A percentile compares a stretch with the other conserved stretches of the same genome.
Conservation (phyloP, 2,888 invertebrate genomes). For the Tryphoninae sp. region DNA sequence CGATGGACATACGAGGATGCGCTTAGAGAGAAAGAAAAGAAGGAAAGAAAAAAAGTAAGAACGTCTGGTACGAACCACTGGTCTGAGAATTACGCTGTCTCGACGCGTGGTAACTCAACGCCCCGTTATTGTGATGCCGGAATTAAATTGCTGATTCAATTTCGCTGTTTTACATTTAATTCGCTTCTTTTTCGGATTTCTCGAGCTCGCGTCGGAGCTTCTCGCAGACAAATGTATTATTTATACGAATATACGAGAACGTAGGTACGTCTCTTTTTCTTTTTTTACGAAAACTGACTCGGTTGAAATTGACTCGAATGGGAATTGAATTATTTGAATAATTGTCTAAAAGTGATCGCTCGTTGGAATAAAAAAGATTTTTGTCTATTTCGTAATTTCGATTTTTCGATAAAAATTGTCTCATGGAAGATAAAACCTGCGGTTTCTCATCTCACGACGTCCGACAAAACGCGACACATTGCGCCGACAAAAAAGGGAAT, state of each 20-base stretch:
- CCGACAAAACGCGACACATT: slow-evolving; percentile 20
- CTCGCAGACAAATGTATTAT: background rate
- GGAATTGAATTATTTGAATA: no score
- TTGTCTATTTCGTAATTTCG: background rate
- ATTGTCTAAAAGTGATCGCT: no score
- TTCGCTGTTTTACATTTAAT: slow-evolving; percentile 21
- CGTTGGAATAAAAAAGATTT: no score
- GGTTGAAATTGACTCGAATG: no score
- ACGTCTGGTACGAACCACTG: slow-evolving; percentile 66
- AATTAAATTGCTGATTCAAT: slow-evolving; percentile 37
- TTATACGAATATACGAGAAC: background rate
- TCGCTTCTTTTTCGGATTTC: background rate
- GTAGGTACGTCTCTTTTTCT: background rate
- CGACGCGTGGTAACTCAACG: slow-evolving; percentile 47
- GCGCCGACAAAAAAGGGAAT: slow-evolving; percentile 26
- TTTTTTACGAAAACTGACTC: background rate
- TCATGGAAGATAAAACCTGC: background rate
- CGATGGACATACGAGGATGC: slow-evolving; percentile 57
- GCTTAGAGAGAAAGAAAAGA: slow-evolving; percentile 37
- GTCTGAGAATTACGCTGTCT: slow-evolving; percentile 55
- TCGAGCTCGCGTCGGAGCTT: background rate
- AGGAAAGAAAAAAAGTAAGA: slow-evolving; percentile 55
- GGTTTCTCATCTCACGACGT: background rate
- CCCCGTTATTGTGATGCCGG: slow-evolving; percentile 47
- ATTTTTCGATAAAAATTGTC: background rate